phyloP scores from a whole-genome alignment of 2,888 invertebrate species.

The Drosophila greeni region DNA sequence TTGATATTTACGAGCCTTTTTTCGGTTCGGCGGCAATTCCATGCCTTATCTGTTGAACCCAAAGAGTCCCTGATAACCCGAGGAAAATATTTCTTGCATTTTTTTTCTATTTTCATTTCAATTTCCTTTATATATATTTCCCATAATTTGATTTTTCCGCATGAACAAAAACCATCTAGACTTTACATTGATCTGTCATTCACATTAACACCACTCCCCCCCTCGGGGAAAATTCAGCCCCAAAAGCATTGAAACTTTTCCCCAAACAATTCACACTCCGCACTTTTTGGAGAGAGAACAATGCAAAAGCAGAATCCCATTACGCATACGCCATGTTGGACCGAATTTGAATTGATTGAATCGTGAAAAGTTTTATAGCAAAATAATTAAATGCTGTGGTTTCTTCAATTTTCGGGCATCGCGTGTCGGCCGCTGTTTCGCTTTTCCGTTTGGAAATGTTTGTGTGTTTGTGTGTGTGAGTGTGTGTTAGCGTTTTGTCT shows the following conservation, averaged over 20 bases:
- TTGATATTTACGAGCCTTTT: conserved; percentile 9
- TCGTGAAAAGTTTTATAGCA: conserved; percentile 69
- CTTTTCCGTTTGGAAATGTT: conserved; percentile 6
- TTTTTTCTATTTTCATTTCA: conserved; percentile 7
- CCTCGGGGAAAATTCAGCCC: background rate
- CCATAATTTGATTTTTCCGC: conserved; percentile 16
- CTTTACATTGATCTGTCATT: conserved; percentile 34
- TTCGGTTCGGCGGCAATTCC: conserved; percentile 4
- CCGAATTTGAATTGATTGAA: conserved; percentile 64
- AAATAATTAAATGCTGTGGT: conserved; percentile 67
- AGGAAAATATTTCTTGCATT: background rate
- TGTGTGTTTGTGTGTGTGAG: background rate
- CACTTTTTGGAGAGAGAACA: conserved; percentile 14
- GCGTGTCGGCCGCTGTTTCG: conserved; percentile 47
- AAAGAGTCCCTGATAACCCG: conserved; percentile 15
- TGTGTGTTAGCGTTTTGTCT: conserved; percentile 26
- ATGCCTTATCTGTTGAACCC: conserved; percentile 12
- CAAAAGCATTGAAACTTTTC: background rate
- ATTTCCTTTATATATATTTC: background rate
- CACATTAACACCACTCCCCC: conserved; percentile 5
- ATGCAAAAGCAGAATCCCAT: conserved; percentile 23
- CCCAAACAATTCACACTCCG: conserved; percentile 19
- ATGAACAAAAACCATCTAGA: conserved; percentile 19
- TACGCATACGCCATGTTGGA: conserved; percentile 55
- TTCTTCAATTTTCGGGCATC: conserved; percentile 46